Base-by-base conservation (phyloP, 2,888 invertebrate species). In the Achlya flavicornis region DNA sequence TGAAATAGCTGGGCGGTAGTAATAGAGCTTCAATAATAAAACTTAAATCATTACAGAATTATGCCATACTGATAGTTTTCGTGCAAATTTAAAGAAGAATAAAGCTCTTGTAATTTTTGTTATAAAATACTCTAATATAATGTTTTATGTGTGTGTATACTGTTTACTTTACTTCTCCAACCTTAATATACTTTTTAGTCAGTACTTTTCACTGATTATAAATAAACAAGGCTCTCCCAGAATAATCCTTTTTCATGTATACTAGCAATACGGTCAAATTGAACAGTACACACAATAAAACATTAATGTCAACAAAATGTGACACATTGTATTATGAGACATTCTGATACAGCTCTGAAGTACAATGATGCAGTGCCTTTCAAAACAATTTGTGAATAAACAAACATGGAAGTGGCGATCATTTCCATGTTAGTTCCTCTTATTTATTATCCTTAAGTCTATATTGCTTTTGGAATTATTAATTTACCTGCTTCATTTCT, bases 401-500 rank as follows among this genome's bases (percentile, higher is more conserved):
- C 19, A 48, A 19, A 53, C 19, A 48, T 48, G 41, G 48, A 48
- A 16, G 10, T 53, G 19, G 19, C 1, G n/a, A 60, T 35, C 33
- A 48, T 38, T 26, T 7, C 46, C 46, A 59, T 59, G 53, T 43
- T 48, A 58, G 46, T 16, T 60, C 32, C 61, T 38, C 48, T n/a
- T 61, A 41, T 11, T 62, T 38, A 35, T 57, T 62, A 61, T 53
- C 53, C 57, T 38, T 35, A 60, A 63, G 64, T 46, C 46, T 46
- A 46, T 5, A 46, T 1, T n/a, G 6, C n/a, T 46, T 6, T 46
- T 14, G 6, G n/a, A 10, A 46, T 46, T n/a, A 46, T n/a, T 43
- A 62, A 71, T 73, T 88, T 93, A 94, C 94, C 94, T 94, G 94
- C 90, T 94, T 94, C 94, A 94, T 94, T 88, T 94, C 94, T 84